phyloP scores from a whole-genome alignment of 2,113 vertebrate genomes.

The Chamaetylas fuelleborni region DNA sequence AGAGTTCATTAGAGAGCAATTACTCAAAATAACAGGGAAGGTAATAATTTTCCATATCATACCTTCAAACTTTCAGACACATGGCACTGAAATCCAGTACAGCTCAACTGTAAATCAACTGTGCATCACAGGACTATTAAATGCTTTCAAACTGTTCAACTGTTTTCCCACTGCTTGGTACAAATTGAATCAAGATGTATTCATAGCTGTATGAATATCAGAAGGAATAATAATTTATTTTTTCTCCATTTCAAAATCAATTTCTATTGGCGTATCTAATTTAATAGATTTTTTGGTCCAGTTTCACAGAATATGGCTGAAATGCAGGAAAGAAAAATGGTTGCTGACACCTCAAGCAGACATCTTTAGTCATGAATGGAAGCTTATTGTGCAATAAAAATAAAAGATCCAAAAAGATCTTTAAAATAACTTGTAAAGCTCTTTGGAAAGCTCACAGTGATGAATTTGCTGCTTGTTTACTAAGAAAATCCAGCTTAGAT shows the following conservation, averaged over 20 bases:
- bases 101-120: slow-evolving; percentile 63
- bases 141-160: slow-evolving; percentile 45
- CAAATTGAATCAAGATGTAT: slow-evolving; percentile 69
- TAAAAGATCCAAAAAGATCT: slow-evolving; percentile 60
- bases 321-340: slow-evolving; percentile 7
- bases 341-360: slow-evolving; percentile 15
- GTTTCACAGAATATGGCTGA: slow-evolving; percentile 28
- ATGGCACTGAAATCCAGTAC: slow-evolving; percentile 48
- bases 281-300: not conserved
- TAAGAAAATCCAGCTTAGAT: slow-evolving; percentile 61
- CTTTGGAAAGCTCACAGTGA: slow-evolving; percentile 65
- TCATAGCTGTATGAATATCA: slow-evolving; percentile 52
- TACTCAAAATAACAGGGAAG: slow-evolving; percentile 53
- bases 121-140: slow-evolving; percentile 59
- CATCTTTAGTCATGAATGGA: slow-evolving; percentile 48
- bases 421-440: slow-evolving; percentile 75
- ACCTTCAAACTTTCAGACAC: slow-evolving; percentile 57
- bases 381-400: slow-evolving; percentile 67
- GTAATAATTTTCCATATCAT: slow-evolving; percentile 61
- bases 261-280: slow-evolving; percentile 36
- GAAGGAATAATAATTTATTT: slow-evolving; percentile 37
- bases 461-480: slow-evolving; percentile 76
- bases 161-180: slow-evolving; percentile 42
- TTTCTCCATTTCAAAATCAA: slow-evolving; percentile 40
- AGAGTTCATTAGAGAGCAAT: slow-evolving; percentile 63